phyloP scores from a whole-genome alignment of 2,797 vertebrate genomes.

The Myotis daubentonii region DNA sequence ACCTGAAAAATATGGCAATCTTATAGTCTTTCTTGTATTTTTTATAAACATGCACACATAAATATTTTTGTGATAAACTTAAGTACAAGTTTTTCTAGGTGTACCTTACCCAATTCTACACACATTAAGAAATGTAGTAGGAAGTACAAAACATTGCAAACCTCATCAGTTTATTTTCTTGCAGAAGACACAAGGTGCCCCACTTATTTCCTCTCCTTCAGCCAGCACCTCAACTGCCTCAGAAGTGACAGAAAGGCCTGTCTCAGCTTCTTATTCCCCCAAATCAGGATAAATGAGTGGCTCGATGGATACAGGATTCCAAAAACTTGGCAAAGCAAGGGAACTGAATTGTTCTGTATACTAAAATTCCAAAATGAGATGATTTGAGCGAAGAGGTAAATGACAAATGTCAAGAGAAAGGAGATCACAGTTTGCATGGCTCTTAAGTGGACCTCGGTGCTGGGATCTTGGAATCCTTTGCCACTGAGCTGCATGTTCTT shows the following conservation, averaged over 20 bases:
- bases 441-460: not conserved
- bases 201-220: not conserved
- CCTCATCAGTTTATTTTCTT: not conserved
- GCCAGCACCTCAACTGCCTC: not conserved
- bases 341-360: fast-evolving
- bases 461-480: not conserved
- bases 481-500: not conserved
- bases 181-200: not conserved
- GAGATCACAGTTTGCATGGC: conserved; percentile 8
- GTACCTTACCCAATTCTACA: not conserved
- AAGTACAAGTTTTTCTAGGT: not conserved
- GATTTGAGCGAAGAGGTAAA: not conserved
- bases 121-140: not conserved
- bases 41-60: not conserved
- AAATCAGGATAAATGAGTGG: conserved; percentile 59
- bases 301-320: not conserved
- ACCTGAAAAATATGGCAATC: not conserved
- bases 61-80: not conserved
- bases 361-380: not conserved
- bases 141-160: not conserved
- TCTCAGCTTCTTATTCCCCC: conserved; percentile 55
- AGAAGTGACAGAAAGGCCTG: not conserved
- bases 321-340: fast-evolving
- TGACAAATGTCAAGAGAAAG: conserved; percentile 29
- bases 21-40: not conserved